These are phyloP conservation scores for Herpetotheres cachinnans DNA, from an alignment of 2,113 vertebrate genomes.

Conservation along the genomic window DNA sequence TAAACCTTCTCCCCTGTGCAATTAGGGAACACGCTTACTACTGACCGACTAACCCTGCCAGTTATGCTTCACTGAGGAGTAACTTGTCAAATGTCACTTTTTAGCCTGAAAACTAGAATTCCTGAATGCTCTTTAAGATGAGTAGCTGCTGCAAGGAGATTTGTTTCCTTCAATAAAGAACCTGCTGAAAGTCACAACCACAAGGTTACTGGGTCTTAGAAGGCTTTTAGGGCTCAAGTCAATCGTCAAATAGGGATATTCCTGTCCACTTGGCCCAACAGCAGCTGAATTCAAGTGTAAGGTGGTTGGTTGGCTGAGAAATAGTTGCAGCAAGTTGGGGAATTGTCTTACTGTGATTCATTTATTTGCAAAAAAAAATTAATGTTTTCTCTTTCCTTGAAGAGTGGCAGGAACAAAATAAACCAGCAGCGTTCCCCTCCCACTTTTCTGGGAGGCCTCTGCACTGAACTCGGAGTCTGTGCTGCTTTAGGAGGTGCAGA, in stretches of 20 bases:
- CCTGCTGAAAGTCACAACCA: not conserved
- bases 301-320: not conserved
- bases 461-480: fast-evolving
- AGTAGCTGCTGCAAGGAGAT: not conserved
- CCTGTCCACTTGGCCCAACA: not conserved
- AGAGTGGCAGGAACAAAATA: not conserved
- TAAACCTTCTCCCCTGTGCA: slow-evolving; percentile 3
- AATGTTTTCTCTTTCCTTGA: not conserved
- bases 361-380: not conserved
- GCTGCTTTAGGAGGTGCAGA: not conserved
- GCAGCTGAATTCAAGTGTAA: not conserved
- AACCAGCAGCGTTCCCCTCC: not conserved
- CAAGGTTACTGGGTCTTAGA: not conserved
- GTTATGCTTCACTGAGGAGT: not conserved
- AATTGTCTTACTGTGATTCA: not conserved
- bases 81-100: slow-evolving; percentile 35
- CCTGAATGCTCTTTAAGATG: slow-evolving; percentile 5
- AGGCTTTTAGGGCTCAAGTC: not conserved
- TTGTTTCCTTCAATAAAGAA: not conserved
- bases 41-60: not conserved
- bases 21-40: slow-evolving; percentile 15
- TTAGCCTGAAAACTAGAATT: not conserved
- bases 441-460: not conserved
- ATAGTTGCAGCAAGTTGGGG: not conserved
- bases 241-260: not conserved